Evolutionary conservation across 2,113 vertebrate genomes (phyloP).

Genomic region (Diglossa brunneiventris): DNA sequence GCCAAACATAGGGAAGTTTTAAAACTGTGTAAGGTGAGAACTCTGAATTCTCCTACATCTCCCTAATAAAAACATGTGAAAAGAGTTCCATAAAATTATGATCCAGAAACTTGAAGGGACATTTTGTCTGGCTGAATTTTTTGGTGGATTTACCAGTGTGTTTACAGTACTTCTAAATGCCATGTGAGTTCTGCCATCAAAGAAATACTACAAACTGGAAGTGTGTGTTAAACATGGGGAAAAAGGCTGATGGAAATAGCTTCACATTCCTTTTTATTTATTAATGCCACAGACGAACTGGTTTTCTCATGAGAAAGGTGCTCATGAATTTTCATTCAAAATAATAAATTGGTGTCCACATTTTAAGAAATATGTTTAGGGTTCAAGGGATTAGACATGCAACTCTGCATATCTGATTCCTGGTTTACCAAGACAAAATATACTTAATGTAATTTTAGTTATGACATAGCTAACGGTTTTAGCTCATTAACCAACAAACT

Average conservation of each 20-base stretch:
- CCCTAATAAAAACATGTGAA: background rate
- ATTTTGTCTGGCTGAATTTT: background rate
- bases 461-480: slow-evolving; percentile 35
- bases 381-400: slow-evolving; percentile 72
- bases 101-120: background rate
- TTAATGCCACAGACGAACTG: slow-evolving; percentile 69
- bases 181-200: background rate
- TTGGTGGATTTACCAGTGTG: background rate
- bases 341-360: slow-evolving; percentile 77
- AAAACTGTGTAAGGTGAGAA: background rate
- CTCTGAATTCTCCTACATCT: background rate
- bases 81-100: background rate
- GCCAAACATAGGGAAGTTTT: background rate
- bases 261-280: slow-evolving; percentile 75
- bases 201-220: slow-evolving; percentile 16
- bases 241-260: slow-evolving; percentile 60
- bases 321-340: slow-evolving; percentile 81
- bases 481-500: slow-evolving; percentile 31
- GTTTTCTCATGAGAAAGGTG: slow-evolving; percentile 72
- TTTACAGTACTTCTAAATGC: slow-evolving; percentile 38
- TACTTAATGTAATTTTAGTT: slow-evolving; percentile 60
- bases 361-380: slow-evolving; percentile 77
- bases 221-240: slow-evolving; percentile 5
- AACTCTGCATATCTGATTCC: slow-evolving; percentile 67
- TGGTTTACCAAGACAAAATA: slow-evolving; percentile 61